A percentile compares a stretch with the other conserved stretches of the same genome.
Evolutionary conservation across 2,888 invertebrate genomes (phyloP).

Genomic region (Xylocampa areola): DNA sequence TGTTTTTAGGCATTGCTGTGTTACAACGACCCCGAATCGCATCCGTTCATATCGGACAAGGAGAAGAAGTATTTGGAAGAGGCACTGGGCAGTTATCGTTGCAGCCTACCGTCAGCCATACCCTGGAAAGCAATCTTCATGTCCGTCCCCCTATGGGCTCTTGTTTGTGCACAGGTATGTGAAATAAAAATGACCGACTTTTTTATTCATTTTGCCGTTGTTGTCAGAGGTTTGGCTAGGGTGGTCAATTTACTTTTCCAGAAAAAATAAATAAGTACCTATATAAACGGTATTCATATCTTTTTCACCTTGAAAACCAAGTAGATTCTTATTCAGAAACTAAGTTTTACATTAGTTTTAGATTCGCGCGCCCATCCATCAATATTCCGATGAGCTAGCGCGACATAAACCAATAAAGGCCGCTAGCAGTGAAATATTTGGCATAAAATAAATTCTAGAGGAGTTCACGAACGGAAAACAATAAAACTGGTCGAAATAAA

Average conservation of each 20-base stretch:
- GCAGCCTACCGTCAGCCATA: constrained; percentile 89
- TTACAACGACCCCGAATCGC: constrained; percentile 92
- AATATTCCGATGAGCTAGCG: constrained; percentile 36
- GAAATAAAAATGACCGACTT: no score
- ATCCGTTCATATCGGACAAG: constrained; percentile 93
- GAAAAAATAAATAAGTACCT: no score
- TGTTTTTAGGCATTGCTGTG: constrained; percentile 89
- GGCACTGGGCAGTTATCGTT: constrained; percentile 90
- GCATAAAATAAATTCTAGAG: constrained; percentile 39
- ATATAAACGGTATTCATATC: no score
- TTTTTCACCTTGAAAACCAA: constrained; percentile 38
- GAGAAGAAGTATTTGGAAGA: constrained; percentile 92
- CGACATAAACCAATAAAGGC: constrained; percentile 43
- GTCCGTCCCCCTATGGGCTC: constrained; percentile 92
- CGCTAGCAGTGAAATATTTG: constrained; percentile 31
- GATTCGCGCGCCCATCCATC: constrained; percentile 31
- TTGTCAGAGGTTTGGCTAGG: no score
- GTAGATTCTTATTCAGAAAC: constrained; percentile 46
- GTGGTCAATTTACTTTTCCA: no score
- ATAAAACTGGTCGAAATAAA: constrained; percentile 13
- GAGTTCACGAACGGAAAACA: constrained; percentile 33
- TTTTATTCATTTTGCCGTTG: no score
- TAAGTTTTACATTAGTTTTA: constrained; percentile 40
- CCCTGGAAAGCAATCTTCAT: constrained; percentile 93
- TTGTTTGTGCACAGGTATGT: constrained; percentile 92